A percentile compares a stretch with the other conserved stretches of the same genome.
Conservation (phyloP, 92 coral and sea anemone species). For the Parazoanthus atlanticus region DNA sequence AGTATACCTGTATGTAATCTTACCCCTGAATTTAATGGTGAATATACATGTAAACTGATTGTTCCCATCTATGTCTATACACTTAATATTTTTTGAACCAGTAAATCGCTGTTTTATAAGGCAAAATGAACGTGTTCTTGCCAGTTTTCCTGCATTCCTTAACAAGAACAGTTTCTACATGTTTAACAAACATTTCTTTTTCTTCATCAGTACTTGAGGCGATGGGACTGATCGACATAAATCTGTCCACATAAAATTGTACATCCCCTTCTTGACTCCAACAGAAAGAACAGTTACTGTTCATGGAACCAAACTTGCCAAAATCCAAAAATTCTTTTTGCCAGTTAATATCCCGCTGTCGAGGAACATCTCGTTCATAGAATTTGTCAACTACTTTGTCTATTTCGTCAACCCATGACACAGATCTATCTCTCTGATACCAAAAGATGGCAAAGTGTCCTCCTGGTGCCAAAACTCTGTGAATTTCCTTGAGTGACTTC, state of each 20-base stretch:
- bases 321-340: conserved; percentile 15
- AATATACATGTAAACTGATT: not conserved
- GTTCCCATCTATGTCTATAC: not conserved
- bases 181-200: conserved; percentile 14
- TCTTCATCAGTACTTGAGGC: conserved; percentile 26
- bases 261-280: conserved; percentile 30
- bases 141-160: conserved; percentile 16
- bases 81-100: conserved; percentile 23
- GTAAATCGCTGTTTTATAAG: conserved; percentile 33
- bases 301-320: conserved; percentile 33
- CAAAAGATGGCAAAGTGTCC: conserved; percentile 34
- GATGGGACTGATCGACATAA: conserved; percentile 27
- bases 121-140: conserved; percentile 2
- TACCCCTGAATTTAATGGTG: too few species aligned
- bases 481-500: conserved; percentile 23
- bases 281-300: conserved; percentile 11
- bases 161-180: conserved; percentile 11
- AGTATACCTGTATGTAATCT: not conserved
- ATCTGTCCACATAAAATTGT: conserved; percentile 22
- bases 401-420: conserved; percentile 22
- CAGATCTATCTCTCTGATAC: conserved; percentile 31
- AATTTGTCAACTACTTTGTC: conserved; percentile 14
- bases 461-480: conserved; percentile 24
- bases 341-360: conserved; percentile 32
- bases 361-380: conserved; percentile 36